Evolutionary conservation across 2,888 invertebrate species (phyloP).

Genomic region (Eupithecia exiguata): DNA sequence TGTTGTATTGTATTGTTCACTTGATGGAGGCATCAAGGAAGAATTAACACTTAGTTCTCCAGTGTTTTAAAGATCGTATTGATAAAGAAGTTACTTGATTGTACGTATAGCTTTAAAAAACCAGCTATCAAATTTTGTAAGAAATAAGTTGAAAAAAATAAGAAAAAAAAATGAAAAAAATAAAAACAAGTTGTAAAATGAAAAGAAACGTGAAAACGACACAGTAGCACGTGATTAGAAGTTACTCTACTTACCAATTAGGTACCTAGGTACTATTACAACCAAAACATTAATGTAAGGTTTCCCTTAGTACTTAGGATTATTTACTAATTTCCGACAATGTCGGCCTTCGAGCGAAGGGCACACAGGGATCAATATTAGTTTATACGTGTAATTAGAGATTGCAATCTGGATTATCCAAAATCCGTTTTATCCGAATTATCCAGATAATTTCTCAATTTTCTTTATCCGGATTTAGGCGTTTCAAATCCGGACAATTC

Average conservation of each 20-base stretch:
- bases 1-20: conserved; percentile 24
- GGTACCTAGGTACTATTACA: neutral
- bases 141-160: neutral
- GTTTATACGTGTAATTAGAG: too few species aligned
- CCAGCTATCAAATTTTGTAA: neutral
- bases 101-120: neutral
- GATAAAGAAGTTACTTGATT: neutral
- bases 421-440: too few species aligned
- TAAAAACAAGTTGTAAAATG: too few species aligned
- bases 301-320: conserved; percentile 27
- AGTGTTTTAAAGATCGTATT: neutral
- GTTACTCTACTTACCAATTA: conserved; percentile 1
- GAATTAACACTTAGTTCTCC: neutral
- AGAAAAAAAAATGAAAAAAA: too few species aligned
- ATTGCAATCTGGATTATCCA: too few species aligned
- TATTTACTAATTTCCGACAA: conserved; percentile 42
- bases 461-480: too few species aligned
- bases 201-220: neutral
- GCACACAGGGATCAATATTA: conserved; percentile 37
- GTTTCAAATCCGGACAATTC: too few species aligned
- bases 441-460: too few species aligned
- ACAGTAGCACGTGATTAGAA: neutral
- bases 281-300: conserved; percentile 20
- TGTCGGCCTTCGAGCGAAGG: conserved; percentile 33
- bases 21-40: neutral